A percentile compares a stretch with the other conserved stretches of the same genome.
These are phyloP conservation scores for Drosophila nikananu DNA, from an alignment of 1,140 invertebrate genomes.

Conservation along the genomic window DNA sequence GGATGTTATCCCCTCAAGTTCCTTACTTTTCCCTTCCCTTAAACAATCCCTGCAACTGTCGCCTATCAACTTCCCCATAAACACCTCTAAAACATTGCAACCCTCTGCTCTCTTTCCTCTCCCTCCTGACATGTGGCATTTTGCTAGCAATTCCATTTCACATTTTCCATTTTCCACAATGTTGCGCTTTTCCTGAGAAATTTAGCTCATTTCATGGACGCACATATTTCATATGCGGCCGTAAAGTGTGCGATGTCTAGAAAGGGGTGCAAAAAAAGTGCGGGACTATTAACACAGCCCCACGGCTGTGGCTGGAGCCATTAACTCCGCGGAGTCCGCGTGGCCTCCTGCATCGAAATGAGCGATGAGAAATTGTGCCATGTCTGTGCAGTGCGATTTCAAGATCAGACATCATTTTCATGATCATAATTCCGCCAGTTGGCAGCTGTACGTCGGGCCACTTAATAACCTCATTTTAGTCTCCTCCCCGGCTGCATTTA, in stretches of 20 bases:
- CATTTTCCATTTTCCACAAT: slow-evolving; percentile 80
- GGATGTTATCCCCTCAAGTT: neutral
- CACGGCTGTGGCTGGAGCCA: slow-evolving; percentile 40
- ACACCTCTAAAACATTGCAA: slow-evolving; percentile 28
- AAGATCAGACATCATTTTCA: slow-evolving; percentile 67
- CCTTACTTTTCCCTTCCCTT: neutral
- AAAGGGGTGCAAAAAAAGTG: neutral
- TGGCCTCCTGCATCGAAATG: slow-evolving; percentile 74
- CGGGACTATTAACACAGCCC: slow-evolving; percentile 63
- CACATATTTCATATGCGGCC: slow-evolving; percentile 80
- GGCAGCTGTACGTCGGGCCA: slow-evolving; percentile 26
- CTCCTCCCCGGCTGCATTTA: slow-evolving; percentile 30
- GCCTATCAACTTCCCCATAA: slow-evolving; percentile 23
- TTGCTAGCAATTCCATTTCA: slow-evolving; percentile 25
- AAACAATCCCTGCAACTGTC: neutral
- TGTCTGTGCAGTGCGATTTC: slow-evolving; percentile 65
- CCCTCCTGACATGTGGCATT: slow-evolving; percentile 18
- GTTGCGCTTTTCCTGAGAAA: slow-evolving; percentile 82
- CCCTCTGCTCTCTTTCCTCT: slow-evolving; percentile 4
- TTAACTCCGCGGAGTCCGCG: slow-evolving; percentile 12
- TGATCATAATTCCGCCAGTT: slow-evolving; percentile 59
- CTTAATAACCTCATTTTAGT: slow-evolving; percentile 65
- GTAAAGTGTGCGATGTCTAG: slow-evolving; percentile 51
- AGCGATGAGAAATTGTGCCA: slow-evolving; percentile 76
- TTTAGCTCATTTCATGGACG: slow-evolving; percentile 75